Percentiles rank a stretch among this genome's conserved stretches.
Conservation (phyloP, 2,797 vertebrate species). For the Myotis daubentonii region DNA sequence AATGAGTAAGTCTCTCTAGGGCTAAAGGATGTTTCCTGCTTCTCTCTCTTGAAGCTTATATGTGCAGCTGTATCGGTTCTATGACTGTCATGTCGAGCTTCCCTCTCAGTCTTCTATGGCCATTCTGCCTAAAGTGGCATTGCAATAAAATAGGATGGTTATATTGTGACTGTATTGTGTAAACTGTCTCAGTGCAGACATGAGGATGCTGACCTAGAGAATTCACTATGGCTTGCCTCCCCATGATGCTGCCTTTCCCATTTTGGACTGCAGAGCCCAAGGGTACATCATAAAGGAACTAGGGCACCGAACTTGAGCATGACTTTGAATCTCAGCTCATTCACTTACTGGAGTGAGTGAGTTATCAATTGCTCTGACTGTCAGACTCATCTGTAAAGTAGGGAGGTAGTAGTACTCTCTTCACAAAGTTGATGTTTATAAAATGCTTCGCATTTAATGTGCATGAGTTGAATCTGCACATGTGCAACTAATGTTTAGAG, state of each 20-base stretch:
- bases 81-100: background rate
- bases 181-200: background rate
- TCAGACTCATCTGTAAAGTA: background rate
- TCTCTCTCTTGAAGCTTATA: background rate
- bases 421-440: background rate
- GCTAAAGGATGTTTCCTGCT: background rate
- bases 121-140: background rate
- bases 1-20: background rate
- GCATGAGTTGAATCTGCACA: background rate
- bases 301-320: rapidly evolving
- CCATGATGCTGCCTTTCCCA: background rate
- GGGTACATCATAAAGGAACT: rapidly evolving
- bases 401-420: background rate
- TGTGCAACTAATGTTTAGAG: background rate
- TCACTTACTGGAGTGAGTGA: background rate
- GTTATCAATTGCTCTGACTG: background rate
- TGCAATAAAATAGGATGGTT: background rate
- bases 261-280: background rate
- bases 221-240: background rate
- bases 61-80: background rate
- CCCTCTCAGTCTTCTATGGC: background rate
- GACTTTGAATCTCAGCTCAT: background rate
- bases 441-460: background rate
- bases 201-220: background rate
- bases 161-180: background rate